phyloP scores from a whole-genome alignment of 1,140 invertebrate species.

The Stegodyphus dumicola region DNA sequence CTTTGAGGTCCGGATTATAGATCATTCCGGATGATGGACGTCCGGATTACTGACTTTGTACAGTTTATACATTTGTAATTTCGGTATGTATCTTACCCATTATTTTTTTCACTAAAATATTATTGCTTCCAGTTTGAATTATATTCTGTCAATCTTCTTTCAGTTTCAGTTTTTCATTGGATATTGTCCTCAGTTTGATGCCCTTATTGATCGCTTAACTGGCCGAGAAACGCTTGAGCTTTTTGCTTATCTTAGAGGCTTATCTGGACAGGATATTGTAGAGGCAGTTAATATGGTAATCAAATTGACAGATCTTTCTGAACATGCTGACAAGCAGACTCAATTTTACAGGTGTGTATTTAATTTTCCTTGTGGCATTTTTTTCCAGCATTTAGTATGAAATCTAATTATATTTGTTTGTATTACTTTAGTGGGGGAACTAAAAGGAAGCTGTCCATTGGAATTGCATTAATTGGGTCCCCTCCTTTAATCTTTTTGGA shows the following conservation, averaged over 20 bases:
- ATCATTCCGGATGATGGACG: no score
- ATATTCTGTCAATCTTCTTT: no score
- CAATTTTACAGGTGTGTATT: background rate
- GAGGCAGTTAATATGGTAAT: slow-evolving; percentile 65
- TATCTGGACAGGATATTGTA: slow-evolving; percentile 73
- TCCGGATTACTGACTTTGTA: no score
- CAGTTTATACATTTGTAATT: no score
- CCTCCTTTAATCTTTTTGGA: slow-evolving; percentile 69
- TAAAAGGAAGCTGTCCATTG: slow-evolving; percentile 72
- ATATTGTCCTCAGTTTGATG: slow-evolving; percentile 78
- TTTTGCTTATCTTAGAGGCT: slow-evolving; percentile 69
- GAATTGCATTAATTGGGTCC: slow-evolving; percentile 70
- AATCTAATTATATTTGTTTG: background rate
- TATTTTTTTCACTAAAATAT: no score
- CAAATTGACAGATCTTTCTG: slow-evolving; percentile 66
- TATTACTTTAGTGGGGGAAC: slow-evolving; percentile 73
- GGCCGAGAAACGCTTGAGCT: slow-evolving; percentile 69
- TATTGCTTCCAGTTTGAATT: no score
- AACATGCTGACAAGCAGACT: slow-evolving; percentile 63
- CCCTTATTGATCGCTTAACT: slow-evolving; percentile 69
- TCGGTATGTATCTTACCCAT: no score
- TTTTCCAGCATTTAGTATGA: background rate
- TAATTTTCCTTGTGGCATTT: background rate
- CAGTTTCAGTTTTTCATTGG: slow-evolving; percentile 70
- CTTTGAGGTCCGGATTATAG: no score